These are phyloP conservation scores for Microtus oregoni DNA, from an alignment of 2,113 vertebrate species.

Conservation along the genomic window DNA sequence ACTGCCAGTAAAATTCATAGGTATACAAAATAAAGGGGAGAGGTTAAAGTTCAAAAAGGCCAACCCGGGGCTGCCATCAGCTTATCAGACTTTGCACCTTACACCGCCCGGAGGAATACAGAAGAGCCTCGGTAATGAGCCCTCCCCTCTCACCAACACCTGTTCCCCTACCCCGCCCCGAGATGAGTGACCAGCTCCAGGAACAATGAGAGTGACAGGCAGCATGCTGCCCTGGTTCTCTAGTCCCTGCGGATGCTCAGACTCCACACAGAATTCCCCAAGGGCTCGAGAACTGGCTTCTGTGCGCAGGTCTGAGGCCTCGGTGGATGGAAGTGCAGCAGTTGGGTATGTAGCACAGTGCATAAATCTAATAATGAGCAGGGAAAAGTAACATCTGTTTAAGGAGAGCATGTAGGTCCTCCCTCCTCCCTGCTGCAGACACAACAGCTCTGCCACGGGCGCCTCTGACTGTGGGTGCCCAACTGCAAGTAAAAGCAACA, in stretches of 20 bases:
- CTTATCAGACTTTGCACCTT: background rate
- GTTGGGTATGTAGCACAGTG: fast-evolving
- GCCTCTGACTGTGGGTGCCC: background rate
- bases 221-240: fast-evolving
- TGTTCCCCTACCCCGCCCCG: background rate
- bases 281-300: background rate
- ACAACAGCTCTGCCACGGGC: background rate
- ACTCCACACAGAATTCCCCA: fast-evolving
- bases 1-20: background rate
- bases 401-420: fast-evolving
- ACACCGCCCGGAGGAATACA: background rate
- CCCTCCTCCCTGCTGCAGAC: background rate
- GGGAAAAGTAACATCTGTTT: too few species aligned
- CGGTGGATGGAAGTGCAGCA: fast-evolving
- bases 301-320: background rate
- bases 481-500: background rate
- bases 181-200: background rate
- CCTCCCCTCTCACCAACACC: background rate
- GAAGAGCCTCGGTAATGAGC: background rate
- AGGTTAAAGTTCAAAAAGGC: background rate
- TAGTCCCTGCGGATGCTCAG: background rate
- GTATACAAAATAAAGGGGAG: background rate
- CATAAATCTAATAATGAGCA: background rate
- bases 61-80: fast-evolving
- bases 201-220: fast-evolving